These are phyloP conservation scores for Julus scanicus DNA, from an alignment of 2,888 invertebrate genomes.

Conservation along the genomic window DNA sequence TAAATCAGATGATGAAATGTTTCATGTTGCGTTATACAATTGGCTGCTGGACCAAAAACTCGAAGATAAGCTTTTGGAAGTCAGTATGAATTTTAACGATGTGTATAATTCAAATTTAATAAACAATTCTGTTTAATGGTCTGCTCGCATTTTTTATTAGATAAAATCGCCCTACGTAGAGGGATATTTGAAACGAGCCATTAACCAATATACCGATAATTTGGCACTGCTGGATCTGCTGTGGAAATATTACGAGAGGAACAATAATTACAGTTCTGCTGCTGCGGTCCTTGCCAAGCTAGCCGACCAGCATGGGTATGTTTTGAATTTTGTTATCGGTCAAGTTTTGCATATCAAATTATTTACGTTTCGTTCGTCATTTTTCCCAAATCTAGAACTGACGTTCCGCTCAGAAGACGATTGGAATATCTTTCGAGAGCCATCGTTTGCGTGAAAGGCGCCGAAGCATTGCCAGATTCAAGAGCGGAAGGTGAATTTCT, in stretches of 20 bases:
- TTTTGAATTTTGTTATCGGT: neutral
- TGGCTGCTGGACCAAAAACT: slow-evolving; percentile 79
- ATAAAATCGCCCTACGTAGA: slow-evolving; percentile 76
- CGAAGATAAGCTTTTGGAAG: slow-evolving; percentile 68
- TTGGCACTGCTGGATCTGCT: slow-evolving; percentile 80
- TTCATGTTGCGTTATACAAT: slow-evolving; percentile 91
- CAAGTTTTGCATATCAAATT: neutral
- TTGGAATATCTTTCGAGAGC: slow-evolving; percentile 92
- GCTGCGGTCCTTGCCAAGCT: slow-evolving; percentile 89
- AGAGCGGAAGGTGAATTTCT: slow-evolving; percentile 77
- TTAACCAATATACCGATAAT: slow-evolving; percentile 70
- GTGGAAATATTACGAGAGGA: slow-evolving; percentile 96
- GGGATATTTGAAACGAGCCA: slow-evolving; percentile 73
- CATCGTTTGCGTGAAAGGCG: slow-evolving; percentile 92
- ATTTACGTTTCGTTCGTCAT: slow-evolving; percentile 50
- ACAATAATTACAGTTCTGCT: slow-evolving; percentile 90
- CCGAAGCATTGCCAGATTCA: slow-evolving; percentile 74
- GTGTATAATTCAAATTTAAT: neutral
- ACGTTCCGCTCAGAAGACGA: slow-evolving; percentile 80
- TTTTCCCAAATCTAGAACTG: slow-evolving; percentile 70
- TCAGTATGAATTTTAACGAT: slow-evolving; percentile 60
- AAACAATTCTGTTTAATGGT: no score
- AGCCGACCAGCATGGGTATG: slow-evolving; percentile 74
- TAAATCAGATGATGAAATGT: slow-evolving; percentile 79
- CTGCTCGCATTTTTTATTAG: slow-evolving; percentile 60